Evolutionary conservation across 2,888 invertebrate genomes (phyloP).

Genomic region (Campoletis raptor): DNA sequence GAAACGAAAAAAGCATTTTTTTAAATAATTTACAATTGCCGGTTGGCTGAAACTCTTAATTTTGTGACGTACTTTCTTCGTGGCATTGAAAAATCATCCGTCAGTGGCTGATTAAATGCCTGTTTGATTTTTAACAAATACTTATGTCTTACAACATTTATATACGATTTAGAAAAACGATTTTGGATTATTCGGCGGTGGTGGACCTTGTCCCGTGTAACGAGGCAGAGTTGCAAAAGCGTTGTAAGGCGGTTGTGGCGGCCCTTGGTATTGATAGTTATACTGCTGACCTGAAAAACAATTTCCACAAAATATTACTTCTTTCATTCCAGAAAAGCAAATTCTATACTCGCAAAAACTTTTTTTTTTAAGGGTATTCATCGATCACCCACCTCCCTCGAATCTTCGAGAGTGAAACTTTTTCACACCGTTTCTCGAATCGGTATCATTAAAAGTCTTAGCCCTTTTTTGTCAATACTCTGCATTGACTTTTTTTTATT

Average conservation of each 20-base stretch:
- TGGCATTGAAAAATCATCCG: constrained; percentile 29
- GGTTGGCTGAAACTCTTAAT: not conserved
- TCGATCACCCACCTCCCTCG: not conserved
- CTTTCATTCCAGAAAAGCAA: not conserved
- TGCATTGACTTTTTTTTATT: not conserved
- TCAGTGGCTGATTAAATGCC: not conserved
- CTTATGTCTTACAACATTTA: not conserved
- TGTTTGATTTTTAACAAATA: constrained; percentile 10
- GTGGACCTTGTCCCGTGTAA: constrained; percentile 75
- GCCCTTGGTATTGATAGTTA: constrained; percentile 76
- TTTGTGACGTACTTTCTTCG: constrained; percentile 50
- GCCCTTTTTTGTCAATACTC: not conserved
- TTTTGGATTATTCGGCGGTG: constrained; percentile 73
- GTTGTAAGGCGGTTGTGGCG: constrained; percentile 74
- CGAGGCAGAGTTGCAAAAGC: constrained; percentile 81
- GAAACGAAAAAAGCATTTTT: not conserved
- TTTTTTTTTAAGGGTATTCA: not conserved
- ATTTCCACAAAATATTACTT: constrained; percentile 16
- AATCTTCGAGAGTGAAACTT: not conserved
- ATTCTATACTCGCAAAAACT: not conserved
- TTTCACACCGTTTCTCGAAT: not conserved
- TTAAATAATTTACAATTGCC: constrained; percentile 15
- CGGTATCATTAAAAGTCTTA: not conserved
- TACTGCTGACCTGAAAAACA: constrained; percentile 65
- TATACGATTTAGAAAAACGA: constrained; percentile 24